These are phyloP conservation scores for Echinometra lucunter DNA, from an alignment of 53 echinoderm and acorn worm species.

Conservation along the genomic window DNA sequence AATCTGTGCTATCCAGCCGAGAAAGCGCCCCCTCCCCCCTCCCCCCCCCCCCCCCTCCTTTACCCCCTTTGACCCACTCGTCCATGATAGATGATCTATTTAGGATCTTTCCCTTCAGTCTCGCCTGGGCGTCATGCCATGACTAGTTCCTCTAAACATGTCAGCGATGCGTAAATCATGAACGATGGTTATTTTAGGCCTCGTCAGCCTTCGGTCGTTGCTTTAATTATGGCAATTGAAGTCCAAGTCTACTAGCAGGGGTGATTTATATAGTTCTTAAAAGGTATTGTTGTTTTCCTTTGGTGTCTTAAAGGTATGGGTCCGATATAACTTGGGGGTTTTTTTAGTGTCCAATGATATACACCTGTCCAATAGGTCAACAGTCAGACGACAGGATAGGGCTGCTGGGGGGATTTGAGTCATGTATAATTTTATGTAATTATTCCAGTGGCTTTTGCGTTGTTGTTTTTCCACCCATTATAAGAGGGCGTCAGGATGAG, in stretches of 20 bases:
- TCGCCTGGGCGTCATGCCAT: neutral
- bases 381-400: no score
- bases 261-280: conserved; percentile 35
- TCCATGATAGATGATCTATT: neutral
- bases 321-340: no score
- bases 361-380: no score
- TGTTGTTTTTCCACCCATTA: no score
- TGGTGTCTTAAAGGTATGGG: neutral
- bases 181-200: conserved; percentile 34
- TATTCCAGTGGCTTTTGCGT: no score
- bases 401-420: no score
- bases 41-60: no score
- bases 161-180: conserved; percentile 25
- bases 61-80: neutral
- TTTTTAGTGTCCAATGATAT: no score
- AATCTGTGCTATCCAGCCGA: neutral
- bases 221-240: conserved; percentile 36
- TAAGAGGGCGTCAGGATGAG: no score
- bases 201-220: conserved; percentile 3
- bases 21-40: neutral
- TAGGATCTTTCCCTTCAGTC: neutral
- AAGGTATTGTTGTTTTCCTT: neutral
- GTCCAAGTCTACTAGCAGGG: neutral
- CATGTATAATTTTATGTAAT: no score
- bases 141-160: conserved; percentile 33